Evolutionary conservation across 1,140 invertebrate species (phyloP).

Genomic region (Arctopsyche grandis): DNA sequence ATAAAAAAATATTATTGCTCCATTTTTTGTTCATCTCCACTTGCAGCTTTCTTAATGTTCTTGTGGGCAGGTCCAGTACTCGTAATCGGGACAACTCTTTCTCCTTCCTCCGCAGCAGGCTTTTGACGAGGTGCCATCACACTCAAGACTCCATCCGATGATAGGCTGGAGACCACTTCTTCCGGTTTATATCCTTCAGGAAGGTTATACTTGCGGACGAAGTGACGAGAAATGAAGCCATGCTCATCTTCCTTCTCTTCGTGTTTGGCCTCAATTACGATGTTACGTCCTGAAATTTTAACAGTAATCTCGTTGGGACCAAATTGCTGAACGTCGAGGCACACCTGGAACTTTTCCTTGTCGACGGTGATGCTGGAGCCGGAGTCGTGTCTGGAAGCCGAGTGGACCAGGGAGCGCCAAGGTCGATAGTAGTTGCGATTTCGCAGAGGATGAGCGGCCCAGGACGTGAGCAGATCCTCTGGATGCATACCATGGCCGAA

Average conservation of each 20-base stretch:
- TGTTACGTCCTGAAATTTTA: conserved; percentile 74
- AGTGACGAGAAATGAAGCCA: conserved; percentile 72
- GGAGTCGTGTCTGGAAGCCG: neutral
- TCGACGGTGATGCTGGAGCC: conserved; percentile 16
- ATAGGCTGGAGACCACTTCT: conserved; percentile 75
- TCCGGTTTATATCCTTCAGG: conserved; percentile 74
- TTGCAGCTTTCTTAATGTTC: neutral
- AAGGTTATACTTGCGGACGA: conserved; percentile 73
- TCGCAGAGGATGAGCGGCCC: conserved; percentile 48
- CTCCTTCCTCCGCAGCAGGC: conserved; percentile 61
- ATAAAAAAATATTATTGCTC: neutral
- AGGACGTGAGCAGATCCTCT: conserved; percentile 60
- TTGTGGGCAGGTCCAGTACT: conserved; percentile 57
- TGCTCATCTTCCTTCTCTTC: conserved; percentile 74
- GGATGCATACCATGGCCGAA: conserved; percentile 61
- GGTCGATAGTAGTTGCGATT: conserved; percentile 58
- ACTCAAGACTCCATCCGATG: conserved; percentile 76
- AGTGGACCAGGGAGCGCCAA: conserved; percentile 55
- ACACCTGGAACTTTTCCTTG: conserved; percentile 67
- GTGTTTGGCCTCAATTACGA: conserved; percentile 76
- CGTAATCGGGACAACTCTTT: conserved; percentile 60
- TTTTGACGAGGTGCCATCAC: conserved; percentile 73
- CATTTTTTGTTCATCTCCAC: neutral
- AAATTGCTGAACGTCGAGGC: conserved; percentile 76
- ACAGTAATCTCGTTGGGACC: conserved; percentile 81